phyloP scores from a whole-genome alignment of 92 coral and sea anemone genomes.

The Epizoanthus stellaris region DNA sequence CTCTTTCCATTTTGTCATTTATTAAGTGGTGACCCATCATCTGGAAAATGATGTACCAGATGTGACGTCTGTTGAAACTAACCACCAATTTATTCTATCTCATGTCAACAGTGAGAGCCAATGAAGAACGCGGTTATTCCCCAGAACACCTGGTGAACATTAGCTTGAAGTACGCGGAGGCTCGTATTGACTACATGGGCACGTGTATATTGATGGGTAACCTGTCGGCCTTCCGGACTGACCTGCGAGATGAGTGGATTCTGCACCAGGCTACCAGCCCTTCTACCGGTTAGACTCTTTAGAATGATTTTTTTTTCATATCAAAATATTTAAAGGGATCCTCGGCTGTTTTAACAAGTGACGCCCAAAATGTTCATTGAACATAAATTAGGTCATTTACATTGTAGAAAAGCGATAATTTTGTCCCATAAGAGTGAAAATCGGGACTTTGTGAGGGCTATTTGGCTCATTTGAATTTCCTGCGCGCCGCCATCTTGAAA shows the following conservation, averaged over 20 bases:
- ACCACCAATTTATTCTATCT: background rate
- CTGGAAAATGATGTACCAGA: no score
- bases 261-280: constrained; percentile 79
- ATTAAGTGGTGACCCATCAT: background rate
- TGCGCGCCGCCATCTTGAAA: no score
- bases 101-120: constrained; percentile 67
- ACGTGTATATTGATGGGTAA: constrained; percentile 98
- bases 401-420: no score
- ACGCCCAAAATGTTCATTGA: no score
- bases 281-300: constrained; percentile 75
- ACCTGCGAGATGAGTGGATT: constrained; percentile 93
- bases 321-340: no score
- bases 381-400: no score
- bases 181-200: constrained; percentile 97
- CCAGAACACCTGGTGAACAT: constrained; percentile 82
- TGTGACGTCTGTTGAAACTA: no score
- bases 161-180: constrained; percentile 84
- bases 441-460: no score
- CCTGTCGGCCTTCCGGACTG: constrained; percentile 79
- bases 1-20: no score
- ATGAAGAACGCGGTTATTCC: constrained; percentile 85
- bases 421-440: no score
- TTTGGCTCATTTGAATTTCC: no score
- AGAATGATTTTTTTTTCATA: background rate
- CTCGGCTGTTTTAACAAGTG: no score